Evolutionary conservation across 2,113 vertebrate genomes (phyloP).

Genomic region (Daboia siamensis): DNA sequence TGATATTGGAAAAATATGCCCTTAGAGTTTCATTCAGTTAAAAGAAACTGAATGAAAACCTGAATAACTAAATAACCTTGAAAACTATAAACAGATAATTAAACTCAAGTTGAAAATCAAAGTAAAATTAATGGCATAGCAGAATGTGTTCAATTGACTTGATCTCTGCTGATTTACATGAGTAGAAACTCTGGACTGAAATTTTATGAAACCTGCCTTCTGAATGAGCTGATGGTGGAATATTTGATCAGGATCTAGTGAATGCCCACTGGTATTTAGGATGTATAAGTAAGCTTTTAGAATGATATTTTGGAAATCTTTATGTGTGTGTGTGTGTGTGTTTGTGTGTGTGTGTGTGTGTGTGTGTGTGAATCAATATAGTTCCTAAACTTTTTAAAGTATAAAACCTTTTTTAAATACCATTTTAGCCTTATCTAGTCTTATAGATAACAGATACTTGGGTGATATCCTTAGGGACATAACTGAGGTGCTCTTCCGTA

Average conservation of each 20-base stretch:
- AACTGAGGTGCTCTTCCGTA: background rate
- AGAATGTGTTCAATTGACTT: background rate
- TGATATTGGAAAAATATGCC: background rate
- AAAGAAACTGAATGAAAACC: background rate
- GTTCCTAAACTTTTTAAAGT: background rate
- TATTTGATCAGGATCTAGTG: background rate
- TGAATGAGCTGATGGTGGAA: background rate
- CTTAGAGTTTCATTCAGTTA: background rate
- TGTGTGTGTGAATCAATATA: background rate
- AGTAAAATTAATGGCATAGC: background rate
- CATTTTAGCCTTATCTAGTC: background rate
- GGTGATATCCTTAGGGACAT: background rate
- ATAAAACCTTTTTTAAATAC: background rate
- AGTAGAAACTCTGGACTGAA: background rate
- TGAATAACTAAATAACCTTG: background rate
- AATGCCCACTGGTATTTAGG: background rate
- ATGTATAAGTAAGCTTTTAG: background rate
- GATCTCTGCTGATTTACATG: background rate
- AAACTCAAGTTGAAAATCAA: background rate
- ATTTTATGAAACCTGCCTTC: background rate
- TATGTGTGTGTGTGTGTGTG: background rate
- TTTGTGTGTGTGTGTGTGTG: background rate
- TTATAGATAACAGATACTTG: background rate
- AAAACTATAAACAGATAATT: background rate
- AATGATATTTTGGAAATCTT: background rate